phyloP scores from a whole-genome alignment of 2,113 vertebrate genomes.

The Tenrec ecaudatus region DNA sequence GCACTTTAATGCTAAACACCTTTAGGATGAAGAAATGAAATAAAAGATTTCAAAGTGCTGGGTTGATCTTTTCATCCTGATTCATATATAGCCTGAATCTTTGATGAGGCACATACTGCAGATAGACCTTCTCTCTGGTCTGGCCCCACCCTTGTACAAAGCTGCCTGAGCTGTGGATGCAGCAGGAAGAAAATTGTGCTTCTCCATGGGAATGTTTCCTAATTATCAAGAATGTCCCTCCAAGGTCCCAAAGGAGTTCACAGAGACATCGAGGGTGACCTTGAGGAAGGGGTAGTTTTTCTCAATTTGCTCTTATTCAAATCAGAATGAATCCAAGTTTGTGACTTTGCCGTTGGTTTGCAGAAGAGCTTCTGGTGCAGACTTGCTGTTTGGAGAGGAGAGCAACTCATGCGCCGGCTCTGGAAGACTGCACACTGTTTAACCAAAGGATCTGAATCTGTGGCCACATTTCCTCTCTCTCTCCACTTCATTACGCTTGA shows the following conservation, averaged over 20 bases:
- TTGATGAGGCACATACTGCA: neutral
- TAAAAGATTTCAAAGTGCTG: neutral
- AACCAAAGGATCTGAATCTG: constrained; percentile 61
- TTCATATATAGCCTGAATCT: neutral
- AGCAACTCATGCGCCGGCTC: neutral
- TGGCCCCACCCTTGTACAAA: neutral
- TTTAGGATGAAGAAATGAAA: neutral
- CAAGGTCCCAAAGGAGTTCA: neutral
- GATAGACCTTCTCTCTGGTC: neutral
- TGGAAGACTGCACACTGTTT: constrained; percentile 45
- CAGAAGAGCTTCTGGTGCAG: constrained; percentile 54
- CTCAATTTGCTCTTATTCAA: neutral
- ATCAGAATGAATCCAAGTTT: neutral
- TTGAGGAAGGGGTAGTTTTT: neutral
- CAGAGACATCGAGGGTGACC: neutral
- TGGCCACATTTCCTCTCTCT: constrained; percentile 16
- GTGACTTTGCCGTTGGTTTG: constrained; percentile 62
- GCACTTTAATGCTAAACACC: neutral
- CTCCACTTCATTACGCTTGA: constrained; percentile 25
- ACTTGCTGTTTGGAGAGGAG: constrained; percentile 30
- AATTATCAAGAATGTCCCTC: neutral
- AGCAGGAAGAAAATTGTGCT: constrained; percentile 29
- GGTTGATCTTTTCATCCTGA: neutral
- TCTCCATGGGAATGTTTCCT: neutral
- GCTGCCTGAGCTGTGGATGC: neutral